Conservation (phyloP, 2,888 invertebrate genomes). For the Aleiodes alternator region DNA sequence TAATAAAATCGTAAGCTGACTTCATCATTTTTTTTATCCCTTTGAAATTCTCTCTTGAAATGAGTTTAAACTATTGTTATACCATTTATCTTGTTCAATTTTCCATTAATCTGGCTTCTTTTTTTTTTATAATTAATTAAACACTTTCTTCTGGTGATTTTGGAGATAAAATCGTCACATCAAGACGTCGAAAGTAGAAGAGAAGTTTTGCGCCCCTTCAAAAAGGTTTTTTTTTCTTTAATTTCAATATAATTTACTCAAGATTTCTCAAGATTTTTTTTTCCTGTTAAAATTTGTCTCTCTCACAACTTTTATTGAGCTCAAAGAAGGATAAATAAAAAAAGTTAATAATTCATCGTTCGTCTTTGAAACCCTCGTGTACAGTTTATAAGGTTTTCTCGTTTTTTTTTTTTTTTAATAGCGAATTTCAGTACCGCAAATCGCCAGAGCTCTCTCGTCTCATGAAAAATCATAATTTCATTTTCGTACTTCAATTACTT, state of each 20-base stretch:
- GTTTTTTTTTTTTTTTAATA: conserved; percentile 4
- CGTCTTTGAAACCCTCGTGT: background rate
- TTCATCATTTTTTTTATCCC: conserved; percentile 46
- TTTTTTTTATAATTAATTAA: background rate
- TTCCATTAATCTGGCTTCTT: background rate
- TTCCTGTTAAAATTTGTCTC: background rate
- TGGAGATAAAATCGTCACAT: conserved; percentile 28
- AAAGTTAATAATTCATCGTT: conserved; percentile 9
- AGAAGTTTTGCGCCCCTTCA: background rate
- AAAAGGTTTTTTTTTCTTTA: background rate
- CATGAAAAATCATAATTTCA: conserved; percentile 4
- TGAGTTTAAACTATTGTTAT: background rate
- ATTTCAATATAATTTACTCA: conserved; percentile 4
- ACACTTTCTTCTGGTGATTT: background rate
- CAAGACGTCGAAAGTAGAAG: conserved; percentile 33
- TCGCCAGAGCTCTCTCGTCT: background rate
- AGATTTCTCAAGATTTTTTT: background rate
- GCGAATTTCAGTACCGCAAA: conserved; percentile 5
- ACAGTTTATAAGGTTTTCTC: background rate
- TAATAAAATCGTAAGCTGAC: conserved; percentile 60
- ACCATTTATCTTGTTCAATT: background rate
- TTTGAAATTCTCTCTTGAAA: conserved; percentile 44
- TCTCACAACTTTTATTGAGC: conserved; percentile 14
- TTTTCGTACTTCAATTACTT: background rate
- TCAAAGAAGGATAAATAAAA: conserved; percentile 17